Conservation (phyloP, 2,888 invertebrate species). For the Agrochola lychnidis region DNA sequence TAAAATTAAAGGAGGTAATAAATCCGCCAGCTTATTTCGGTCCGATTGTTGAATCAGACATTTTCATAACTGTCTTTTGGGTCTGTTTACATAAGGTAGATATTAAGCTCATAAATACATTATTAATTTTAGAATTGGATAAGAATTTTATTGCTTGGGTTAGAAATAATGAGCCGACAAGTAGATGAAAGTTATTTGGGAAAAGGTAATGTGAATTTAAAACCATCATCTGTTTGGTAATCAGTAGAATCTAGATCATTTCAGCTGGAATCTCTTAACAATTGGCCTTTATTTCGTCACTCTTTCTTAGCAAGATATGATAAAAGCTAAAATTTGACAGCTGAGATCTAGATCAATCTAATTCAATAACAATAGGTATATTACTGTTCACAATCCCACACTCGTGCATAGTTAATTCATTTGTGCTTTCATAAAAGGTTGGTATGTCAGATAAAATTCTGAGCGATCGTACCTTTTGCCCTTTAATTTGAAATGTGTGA, state of each 20-base stretch:
- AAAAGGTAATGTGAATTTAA: background rate
- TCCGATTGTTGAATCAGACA: conserved; percentile 3
- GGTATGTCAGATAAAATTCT: conserved; percentile 41
- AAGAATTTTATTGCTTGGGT: background rate
- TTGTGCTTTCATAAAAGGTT: conserved; percentile 31
- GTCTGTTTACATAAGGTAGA: conserved; percentile 5
- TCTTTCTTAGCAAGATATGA: background rate
- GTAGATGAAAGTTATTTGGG: background rate
- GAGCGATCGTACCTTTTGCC: conserved; percentile 26
- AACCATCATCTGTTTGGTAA: background rate
- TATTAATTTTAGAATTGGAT: background rate
- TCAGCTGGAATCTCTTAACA: background rate
- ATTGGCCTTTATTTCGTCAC: background rate
- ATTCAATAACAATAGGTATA: conserved; percentile 18
- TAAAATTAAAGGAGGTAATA: conserved; percentile 21
- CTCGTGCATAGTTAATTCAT: conserved; percentile 13
- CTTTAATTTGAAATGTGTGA: conserved; percentile 40
- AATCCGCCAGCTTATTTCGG: conserved; percentile 18
- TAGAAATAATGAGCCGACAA: background rate
- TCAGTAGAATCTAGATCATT: background rate
- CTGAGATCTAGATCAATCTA: background rate
- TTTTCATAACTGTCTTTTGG: conserved; percentile 20
- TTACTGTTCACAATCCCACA: conserved; percentile 2
- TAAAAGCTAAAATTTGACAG: background rate
- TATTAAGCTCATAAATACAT: conserved; percentile 3